phyloP scores from a whole-genome alignment of 2,888 invertebrate species.

The Yponomeuta plumbellus region DNA sequence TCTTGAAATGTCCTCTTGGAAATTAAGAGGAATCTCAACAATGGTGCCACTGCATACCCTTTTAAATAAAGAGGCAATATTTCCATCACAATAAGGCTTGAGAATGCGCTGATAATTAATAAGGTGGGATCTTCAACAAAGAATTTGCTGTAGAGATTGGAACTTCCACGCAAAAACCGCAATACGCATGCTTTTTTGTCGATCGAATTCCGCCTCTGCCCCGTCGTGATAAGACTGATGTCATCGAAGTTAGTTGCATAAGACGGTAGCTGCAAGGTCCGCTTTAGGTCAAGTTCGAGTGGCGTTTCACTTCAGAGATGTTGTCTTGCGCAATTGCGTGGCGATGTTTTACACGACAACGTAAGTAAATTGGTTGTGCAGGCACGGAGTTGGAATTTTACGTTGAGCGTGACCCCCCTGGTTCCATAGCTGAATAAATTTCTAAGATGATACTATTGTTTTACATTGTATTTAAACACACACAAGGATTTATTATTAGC shows the following conservation, averaged over 20 bases:
- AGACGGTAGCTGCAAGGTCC: not conserved
- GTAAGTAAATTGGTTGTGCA: not conserved
- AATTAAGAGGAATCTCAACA: not conserved
- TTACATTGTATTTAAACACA: too few relatives aligned
- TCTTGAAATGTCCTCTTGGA: not conserved
- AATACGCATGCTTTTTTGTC: not conserved
- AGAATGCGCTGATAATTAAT: not conserved
- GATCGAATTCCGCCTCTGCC: not conserved
- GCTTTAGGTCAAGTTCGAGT: slow-evolving; percentile 12
- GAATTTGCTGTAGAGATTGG: not conserved
- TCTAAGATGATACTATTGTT: too few relatives aligned
- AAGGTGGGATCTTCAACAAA: not conserved
- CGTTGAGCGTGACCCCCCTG: too few relatives aligned
- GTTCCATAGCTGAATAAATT: too few relatives aligned
- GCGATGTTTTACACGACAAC: slow-evolving; percentile 3
- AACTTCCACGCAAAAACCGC: not conserved
- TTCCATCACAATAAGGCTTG: not conserved
- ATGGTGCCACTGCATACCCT: not conserved
- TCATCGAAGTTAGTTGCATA: not conserved
- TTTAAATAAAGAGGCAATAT: not conserved
- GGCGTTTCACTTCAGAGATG: slow-evolving; percentile 7
- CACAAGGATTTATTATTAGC: too few relatives aligned
- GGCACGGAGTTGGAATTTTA: not conserved
- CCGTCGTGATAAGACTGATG: not conserved
- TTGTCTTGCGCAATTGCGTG: not conserved